These are phyloP conservation scores for Chrysotoxum bicinctum DNA, from an alignment of 2,888 invertebrate species.

Conservation along the genomic window DNA sequence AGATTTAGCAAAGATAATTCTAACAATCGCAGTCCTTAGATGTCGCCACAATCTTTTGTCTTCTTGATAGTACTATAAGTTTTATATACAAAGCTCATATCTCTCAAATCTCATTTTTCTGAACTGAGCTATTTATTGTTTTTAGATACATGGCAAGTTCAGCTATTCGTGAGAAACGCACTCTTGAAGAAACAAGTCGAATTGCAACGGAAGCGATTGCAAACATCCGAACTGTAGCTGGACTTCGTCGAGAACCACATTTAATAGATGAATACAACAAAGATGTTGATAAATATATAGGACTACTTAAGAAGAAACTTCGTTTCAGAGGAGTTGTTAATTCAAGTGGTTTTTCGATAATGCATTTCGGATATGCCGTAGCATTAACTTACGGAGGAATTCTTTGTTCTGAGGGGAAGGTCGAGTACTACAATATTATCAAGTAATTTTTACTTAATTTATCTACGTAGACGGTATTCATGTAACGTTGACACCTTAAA, in stretches of 20 bases:
- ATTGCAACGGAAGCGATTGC: conserved; percentile 89
- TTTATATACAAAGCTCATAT: no score
- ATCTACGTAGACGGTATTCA: no score
- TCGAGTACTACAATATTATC: conserved; percentile 86
- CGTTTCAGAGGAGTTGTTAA: conserved; percentile 87
- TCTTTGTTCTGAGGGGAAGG: conserved; percentile 84
- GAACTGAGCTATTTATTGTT: no score
- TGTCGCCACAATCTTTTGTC: no score
- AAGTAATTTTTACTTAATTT: conserved; percentile 81
- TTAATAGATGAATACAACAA: conserved; percentile 84
- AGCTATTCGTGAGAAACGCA: conserved; percentile 84
- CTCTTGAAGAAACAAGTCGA: conserved; percentile 86
- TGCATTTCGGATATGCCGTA: conserved; percentile 88
- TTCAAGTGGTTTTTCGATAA: conserved; percentile 87
- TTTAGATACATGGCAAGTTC: conserved; percentile 84
- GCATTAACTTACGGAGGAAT: conserved; percentile 88
- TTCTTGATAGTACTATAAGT: no score
- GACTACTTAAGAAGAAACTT: conserved; percentile 82
- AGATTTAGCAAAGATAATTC: no score
- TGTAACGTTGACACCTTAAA: no score
- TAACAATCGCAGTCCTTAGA: no score
- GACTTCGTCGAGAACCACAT: conserved; percentile 84
- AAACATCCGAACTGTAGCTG: conserved; percentile 87
- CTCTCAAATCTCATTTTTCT: no score
- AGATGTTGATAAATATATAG: conserved; percentile 83